Evolutionary conservation across 2,888 invertebrate genomes (phyloP).

Genomic region (Cylindroiulus punctatus): DNA sequence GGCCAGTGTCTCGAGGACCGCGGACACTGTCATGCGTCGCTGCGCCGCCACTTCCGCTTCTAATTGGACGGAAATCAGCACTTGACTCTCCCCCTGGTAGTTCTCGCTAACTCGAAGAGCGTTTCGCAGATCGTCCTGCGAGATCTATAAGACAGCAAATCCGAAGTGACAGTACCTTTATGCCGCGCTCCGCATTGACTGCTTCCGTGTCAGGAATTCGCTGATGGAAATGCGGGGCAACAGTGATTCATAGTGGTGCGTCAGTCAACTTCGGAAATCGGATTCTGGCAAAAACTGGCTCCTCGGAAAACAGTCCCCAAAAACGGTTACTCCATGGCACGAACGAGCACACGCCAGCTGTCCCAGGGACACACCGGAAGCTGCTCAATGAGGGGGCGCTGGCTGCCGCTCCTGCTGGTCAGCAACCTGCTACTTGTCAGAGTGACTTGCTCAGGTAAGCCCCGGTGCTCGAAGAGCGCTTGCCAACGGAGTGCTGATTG

Average conservation of each 20-base stretch:
- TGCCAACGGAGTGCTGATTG: no score
- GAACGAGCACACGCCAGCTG: background rate
- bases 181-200: background rate
- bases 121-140: background rate
- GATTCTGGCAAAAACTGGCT: background rate
- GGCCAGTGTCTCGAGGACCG: background rate
- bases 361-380: background rate
- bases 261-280: background rate
- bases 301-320: background rate
- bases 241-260: conserved; percentile 33
- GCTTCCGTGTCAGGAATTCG: conserved; percentile 11
- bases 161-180: conserved; percentile 34
- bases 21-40: background rate
- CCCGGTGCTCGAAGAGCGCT: no score
- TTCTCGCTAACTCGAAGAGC: background rate
- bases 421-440: background rate
- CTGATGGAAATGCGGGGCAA: background rate
- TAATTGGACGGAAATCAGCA: background rate
- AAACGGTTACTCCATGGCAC: background rate
- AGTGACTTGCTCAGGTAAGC: conserved; percentile 22
- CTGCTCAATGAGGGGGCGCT: background rate
- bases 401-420: background rate
- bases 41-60: background rate
- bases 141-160: background rate
- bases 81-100: background rate